Evolutionary conservation across 2,113 vertebrate species (phyloP).

Genomic region (Erythrocercus mccallii): DNA sequence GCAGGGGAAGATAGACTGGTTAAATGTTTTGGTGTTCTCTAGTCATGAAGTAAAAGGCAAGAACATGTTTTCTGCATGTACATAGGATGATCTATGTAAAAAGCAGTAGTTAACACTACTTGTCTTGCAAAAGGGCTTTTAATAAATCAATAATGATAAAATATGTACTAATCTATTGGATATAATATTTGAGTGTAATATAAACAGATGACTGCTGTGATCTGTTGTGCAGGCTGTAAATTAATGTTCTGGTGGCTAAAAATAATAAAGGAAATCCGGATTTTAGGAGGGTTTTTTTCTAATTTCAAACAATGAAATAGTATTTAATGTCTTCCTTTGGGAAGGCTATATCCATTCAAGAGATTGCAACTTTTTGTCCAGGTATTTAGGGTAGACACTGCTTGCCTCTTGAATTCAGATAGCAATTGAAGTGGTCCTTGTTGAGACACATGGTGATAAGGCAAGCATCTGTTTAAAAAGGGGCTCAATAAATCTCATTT

Average conservation of each 20-base stretch:
- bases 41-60: background rate
- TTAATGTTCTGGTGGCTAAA: background rate
- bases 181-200: background rate
- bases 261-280: background rate
- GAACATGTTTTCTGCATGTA: background rate
- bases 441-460: background rate
- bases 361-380: background rate
- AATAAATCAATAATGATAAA: background rate
- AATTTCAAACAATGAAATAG: background rate
- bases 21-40: background rate
- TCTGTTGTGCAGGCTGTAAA: slow-evolving; percentile 4
- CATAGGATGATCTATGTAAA: background rate
- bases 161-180: background rate
- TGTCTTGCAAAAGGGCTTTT: background rate
- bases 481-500: background rate
- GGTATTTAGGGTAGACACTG: background rate
- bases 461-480: background rate
- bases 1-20: background rate
- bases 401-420: background rate
- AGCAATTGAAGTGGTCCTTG: background rate
- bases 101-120: background rate
- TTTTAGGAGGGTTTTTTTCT: background rate
- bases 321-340: background rate
- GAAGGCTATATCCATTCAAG: background rate
- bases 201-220: background rate